Conservation (phyloP, 2,113 vertebrate species). For the Myiozetetes cayanensis region DNA sequence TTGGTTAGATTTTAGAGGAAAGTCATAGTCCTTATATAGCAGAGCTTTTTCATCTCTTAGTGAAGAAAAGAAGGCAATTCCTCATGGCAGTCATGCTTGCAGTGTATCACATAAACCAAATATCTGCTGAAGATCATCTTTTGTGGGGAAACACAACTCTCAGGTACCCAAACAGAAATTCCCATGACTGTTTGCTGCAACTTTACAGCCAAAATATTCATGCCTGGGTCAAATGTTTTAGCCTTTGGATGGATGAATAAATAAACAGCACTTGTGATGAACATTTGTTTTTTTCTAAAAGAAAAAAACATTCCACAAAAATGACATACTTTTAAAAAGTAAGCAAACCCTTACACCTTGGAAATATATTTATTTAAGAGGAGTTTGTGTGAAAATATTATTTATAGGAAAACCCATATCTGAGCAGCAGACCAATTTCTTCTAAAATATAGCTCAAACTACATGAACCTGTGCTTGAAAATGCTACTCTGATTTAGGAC, state of each 20-base stretch:
- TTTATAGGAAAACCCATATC: background rate
- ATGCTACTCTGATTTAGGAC: background rate
- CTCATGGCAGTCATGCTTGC: background rate
- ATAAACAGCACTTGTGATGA: background rate
- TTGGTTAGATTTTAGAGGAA: background rate
- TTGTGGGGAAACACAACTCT: background rate
- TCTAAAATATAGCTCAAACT: background rate
- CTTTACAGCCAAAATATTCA: background rate
- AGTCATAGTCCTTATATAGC: rapidly evolving
- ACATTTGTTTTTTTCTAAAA: background rate
- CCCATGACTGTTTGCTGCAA: background rate
- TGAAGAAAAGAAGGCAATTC: background rate
- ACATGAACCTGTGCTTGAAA: background rate
- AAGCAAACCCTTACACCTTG: background rate
- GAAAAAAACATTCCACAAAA: background rate
- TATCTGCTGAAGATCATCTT: background rate
- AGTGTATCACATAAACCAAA: background rate
- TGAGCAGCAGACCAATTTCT: background rate
- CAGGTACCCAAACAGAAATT: background rate
- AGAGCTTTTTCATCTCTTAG: background rate
- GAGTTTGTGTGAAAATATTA: background rate
- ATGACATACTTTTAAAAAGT: background rate
- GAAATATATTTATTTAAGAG: background rate
- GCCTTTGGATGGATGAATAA: background rate
- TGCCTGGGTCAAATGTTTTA: background rate